These are phyloP conservation scores for Nowickia ferox DNA, from an alignment of 2,888 invertebrate species.

Conservation along the genomic window DNA sequence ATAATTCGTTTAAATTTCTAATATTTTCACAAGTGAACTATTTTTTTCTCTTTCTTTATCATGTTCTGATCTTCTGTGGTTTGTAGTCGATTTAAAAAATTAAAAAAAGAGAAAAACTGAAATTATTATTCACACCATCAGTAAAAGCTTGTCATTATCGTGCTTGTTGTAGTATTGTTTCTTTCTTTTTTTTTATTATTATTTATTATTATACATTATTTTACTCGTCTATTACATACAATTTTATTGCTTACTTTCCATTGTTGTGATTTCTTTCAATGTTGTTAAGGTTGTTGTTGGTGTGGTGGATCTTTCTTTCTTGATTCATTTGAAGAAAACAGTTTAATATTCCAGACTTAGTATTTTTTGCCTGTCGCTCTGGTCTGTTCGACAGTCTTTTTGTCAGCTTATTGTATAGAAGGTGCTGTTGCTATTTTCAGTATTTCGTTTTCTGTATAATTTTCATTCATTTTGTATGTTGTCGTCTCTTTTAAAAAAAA, in stretches of 20 bases:
- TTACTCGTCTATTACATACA: constrained; percentile 7
- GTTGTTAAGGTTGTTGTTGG: constrained; percentile 30
- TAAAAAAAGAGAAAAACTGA: constrained; percentile 21
- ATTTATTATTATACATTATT: background rate
- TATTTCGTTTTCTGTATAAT: constrained; percentile 49
- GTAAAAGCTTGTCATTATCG: constrained; percentile 61
- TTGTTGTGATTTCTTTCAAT: constrained; percentile 66
- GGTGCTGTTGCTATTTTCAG: constrained; percentile 45
- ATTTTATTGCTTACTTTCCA: constrained; percentile 64
- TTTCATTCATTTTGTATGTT: constrained; percentile 53
- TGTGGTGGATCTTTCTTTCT: constrained; percentile 38
- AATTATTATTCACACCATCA: constrained; percentile 70
- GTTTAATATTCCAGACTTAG: constrained; percentile 43
- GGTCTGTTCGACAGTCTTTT: background rate
- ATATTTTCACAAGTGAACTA: constrained; percentile 23
- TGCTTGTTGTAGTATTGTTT: constrained; percentile 47
- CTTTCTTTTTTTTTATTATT: constrained; percentile 23
- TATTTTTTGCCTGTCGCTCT: constrained; percentile 16
- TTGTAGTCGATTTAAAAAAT: constrained; percentile 60
- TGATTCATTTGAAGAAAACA: constrained; percentile 46
- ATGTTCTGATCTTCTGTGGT: constrained; percentile 59
- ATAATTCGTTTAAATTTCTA: constrained; percentile 36
- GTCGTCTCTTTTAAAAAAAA: background rate
- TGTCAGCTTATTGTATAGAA: constrained; percentile 6
- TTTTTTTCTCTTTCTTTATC: constrained; percentile 55